Evolutionary conservation across 2,113 vertebrate species (phyloP), one percentile per base, ranked within the genome.

Genomic region (Pagrus major): DNA sequence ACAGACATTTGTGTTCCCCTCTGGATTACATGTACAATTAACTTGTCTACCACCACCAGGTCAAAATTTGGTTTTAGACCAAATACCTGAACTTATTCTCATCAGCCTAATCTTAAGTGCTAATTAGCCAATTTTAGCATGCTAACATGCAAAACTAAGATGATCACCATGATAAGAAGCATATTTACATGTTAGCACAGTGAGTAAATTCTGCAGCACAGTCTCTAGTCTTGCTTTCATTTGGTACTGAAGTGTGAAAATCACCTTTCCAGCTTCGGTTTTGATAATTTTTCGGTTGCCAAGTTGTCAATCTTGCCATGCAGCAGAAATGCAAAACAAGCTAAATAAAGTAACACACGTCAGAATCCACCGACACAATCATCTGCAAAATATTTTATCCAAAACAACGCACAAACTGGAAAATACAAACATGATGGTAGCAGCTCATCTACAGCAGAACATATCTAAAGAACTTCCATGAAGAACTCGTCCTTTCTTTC

Each of bases 161-260:
- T 25, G 5, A 7, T 14, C 46, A 54, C 2, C 15, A 6, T 8
- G 9, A 23, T 7, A 20, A 67, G 52, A 9, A 27, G 37, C 3
- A 12, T 59, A n/a, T 33, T 37, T 23, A 42, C 16, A n/a, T 6
- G 20, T n/a, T 29, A 42, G 11, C 9, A 35, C 9, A 42, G 16
- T 25, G 9, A 20, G 9, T 39, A 14, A 44, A 16, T 21, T 27
- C 27, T 71, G 51, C 49, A 66, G 42, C 56, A 72, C 37, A 33
- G 25, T 44, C 31, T 37, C 14, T 21, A 66, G 18, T 12, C 4
- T 47, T 25, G 3, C 55, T 73, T 58, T 49, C 37, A 44, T 63
- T 49, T 31, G 14, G 47, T 35, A 73, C 63, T 61, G 18, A 74
- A 68, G 75, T 73, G 66, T 69, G 65, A 88, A 89, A 86, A 80